These are phyloP conservation scores for Aphelenchoides fujianensis DNA, from an alignment of 1,140 invertebrate species.

Conservation along the genomic window DNA sequence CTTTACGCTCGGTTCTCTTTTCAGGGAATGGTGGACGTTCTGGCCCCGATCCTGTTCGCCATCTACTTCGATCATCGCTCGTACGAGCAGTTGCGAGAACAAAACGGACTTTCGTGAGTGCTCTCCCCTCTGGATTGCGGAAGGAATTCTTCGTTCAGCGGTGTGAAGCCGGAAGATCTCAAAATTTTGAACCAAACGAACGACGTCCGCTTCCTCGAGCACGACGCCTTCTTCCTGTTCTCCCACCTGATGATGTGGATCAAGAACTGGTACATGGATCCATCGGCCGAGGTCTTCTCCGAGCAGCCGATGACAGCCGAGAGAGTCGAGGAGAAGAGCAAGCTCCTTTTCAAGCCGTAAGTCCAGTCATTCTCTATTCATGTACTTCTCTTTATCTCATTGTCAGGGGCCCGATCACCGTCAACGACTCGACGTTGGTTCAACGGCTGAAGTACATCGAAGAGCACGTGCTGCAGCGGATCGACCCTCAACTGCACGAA, in stretches of 20 bases:
- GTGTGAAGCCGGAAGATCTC: conserved; percentile 63
- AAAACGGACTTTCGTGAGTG: conserved; percentile 21
- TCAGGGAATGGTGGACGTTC: conserved; percentile 78
- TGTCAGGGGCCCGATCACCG: not conserved
- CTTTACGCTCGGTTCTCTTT: conserved; percentile 17
- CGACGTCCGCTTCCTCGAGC: conserved; percentile 71
- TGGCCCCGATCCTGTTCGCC: conserved; percentile 75
- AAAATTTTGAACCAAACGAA: conserved; percentile 68
- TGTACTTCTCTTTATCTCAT: not conserved
- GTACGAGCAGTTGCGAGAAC: conserved; percentile 63
- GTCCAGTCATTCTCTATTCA: no score
- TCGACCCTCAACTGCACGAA: conserved; percentile 70
- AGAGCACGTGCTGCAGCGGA: conserved; percentile 70
- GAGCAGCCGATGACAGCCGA: not conserved
- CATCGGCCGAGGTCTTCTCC: conserved; percentile 27
- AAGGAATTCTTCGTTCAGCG: conserved; percentile 23
- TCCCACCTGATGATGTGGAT: conserved; percentile 72
- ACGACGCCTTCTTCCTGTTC: conserved; percentile 74
- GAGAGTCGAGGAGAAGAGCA: not conserved
- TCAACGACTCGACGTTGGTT: conserved; percentile 68
- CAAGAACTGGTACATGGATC: conserved; percentile 72
- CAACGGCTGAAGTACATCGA: conserved; percentile 72
- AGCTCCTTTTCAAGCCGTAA: not conserved
- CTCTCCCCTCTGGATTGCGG: not conserved
- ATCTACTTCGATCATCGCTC: conserved; percentile 73